phyloP scores from a whole-genome alignment of 2,113 vertebrate genomes.

The Struthio camelus region DNA sequence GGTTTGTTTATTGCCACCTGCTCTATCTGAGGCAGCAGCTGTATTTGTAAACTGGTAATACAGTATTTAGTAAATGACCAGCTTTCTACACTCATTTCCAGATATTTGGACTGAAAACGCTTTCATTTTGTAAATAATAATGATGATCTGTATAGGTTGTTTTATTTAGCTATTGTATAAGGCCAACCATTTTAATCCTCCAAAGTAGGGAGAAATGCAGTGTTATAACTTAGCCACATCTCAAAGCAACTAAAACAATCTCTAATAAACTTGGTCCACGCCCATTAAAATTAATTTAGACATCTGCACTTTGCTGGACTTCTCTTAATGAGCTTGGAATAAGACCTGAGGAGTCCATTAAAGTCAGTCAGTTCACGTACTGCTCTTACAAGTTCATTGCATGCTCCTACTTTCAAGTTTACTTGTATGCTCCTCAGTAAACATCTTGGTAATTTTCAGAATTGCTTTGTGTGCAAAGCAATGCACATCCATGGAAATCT shows the following conservation, averaged over 20 bases:
- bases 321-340: conserved; percentile 59
- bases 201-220: not conserved
- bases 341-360: conserved; percentile 51
- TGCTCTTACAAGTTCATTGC: not conserved
- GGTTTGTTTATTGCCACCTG: conserved; percentile 37
- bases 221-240: conserved; percentile 5
- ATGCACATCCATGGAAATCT: not conserved
- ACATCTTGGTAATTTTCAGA: conserved; percentile 21
- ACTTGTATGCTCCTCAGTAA: conserved; percentile 24
- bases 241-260: conserved; percentile 53
- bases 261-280: conserved; percentile 50
- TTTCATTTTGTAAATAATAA: conserved; percentile 19
- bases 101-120: not conserved
- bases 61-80: conserved; percentile 21
- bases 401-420: not conserved
- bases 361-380: conserved; percentile 13
- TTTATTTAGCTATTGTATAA: not conserved
- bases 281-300: conserved; percentile 64
- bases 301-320: conserved; percentile 33
- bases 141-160: not conserved
- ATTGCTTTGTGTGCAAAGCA: not conserved
- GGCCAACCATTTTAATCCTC: not conserved
- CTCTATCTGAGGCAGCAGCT: conserved; percentile 15
- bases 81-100: not conserved
- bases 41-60: conserved; percentile 19